These are phyloP conservation scores for Aythya baeri DNA, from an alignment of 2,113 vertebrate genomes.

Conservation along the genomic window DNA sequence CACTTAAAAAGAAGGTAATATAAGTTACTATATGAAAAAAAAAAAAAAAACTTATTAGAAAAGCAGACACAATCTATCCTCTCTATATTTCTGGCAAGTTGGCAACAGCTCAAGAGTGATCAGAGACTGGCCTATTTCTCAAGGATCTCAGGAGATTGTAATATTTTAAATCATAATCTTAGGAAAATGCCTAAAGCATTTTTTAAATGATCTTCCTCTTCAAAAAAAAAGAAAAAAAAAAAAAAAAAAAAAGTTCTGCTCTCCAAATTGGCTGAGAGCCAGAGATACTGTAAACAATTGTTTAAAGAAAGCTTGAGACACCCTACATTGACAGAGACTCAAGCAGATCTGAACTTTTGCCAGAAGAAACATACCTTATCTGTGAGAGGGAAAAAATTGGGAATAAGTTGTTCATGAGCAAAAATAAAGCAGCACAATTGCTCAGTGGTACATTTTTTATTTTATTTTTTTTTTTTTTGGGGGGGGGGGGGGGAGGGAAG, in stretches of 20 bases:
- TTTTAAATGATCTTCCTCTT: too few relatives aligned
- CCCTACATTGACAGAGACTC: constrained; percentile 8
- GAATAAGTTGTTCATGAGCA: constrained; percentile 17
- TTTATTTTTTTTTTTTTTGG: too few relatives aligned
- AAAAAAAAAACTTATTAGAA: constrained; percentile 74
- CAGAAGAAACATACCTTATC: constrained; percentile 47
- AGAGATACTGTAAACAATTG: constrained; percentile 36
- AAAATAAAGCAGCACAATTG: constrained; percentile 19
- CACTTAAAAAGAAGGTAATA: constrained; percentile 66
- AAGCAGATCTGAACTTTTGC: constrained; percentile 35
- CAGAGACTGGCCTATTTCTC: constrained; percentile 78
- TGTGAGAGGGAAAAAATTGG: neutral
- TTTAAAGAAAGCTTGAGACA: constrained; percentile 35
- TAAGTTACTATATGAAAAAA: constrained; percentile 66
- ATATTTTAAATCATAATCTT: constrained; percentile 77
- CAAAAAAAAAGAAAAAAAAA: neutral
- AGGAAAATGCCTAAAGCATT: constrained; percentile 70
- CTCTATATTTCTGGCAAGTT: constrained; percentile 73
- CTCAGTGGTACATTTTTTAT: neutral
- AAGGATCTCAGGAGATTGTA: constrained; percentile 70
- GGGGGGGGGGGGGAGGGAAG: too few relatives aligned
- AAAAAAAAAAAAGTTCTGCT: neutral
- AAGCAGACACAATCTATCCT: constrained; percentile 72
- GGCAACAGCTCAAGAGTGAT: constrained; percentile 76
- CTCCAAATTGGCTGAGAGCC: constrained; percentile 52